Percentiles rank a stretch among this genome's conserved stretches.
Conservation (phyloP, 2,797 vertebrate species). For the Paguma larvata region DNA sequence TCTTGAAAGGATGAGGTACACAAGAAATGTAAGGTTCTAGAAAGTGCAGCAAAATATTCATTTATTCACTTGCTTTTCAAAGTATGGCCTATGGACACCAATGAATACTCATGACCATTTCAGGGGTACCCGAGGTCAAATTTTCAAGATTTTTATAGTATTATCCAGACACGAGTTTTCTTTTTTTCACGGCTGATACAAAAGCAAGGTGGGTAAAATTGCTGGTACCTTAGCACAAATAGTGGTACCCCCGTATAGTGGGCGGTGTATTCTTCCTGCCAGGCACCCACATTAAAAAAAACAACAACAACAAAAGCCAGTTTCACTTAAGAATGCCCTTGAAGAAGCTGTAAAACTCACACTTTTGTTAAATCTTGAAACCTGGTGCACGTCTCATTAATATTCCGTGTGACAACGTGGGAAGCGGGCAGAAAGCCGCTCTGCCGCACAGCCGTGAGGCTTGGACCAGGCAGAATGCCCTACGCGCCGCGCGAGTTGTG, state of each 20-base stretch:
- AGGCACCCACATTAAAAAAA: neutral
- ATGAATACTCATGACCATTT: neutral
- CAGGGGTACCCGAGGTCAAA: neutral
- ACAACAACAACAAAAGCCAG: neutral
- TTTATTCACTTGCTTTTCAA: neutral
- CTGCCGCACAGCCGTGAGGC: accelerated
- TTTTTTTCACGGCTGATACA: neutral
- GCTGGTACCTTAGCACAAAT: neutral
- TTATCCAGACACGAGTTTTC: neutral
- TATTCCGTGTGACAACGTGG: neutral
- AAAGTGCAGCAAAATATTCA: neutral
- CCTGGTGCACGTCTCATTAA: neutral
- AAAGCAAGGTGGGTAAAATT: neutral
- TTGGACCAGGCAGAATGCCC: neutral
- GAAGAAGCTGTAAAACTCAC: neutral
- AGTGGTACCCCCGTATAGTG: accelerated
- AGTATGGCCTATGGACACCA: neutral
- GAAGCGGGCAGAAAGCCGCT: neutral
- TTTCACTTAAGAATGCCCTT: neutral
- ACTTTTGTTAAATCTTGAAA: neutral
- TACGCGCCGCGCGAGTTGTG: neutral
- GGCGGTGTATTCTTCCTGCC: neutral
- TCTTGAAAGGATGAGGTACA: neutral
- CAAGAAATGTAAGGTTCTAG: neutral
- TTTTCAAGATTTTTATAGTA: neutral